Evolutionary conservation across 2,888 invertebrate genomes (phyloP).

Genomic region (Dryomyza anilis): DNA sequence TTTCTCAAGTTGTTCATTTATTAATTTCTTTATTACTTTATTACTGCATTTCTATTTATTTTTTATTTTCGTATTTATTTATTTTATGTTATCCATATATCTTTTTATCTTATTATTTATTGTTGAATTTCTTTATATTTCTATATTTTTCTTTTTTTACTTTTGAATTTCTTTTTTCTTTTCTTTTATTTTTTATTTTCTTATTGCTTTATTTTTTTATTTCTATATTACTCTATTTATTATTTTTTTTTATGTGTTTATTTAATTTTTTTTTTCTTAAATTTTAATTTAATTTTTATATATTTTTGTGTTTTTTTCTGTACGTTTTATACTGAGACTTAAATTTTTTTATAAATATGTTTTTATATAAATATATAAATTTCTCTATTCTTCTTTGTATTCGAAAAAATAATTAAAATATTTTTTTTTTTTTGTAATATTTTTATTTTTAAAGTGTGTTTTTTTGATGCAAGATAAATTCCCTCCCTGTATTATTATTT

Average conservation of each 20-base stretch:
- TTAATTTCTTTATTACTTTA: too few species aligned
- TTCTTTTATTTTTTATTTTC: background rate
- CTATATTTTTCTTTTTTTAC: background rate
- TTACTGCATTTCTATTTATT: too few species aligned
- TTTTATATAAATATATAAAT: too few species aligned
- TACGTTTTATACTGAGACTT: background rate
- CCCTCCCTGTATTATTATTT: too few species aligned
- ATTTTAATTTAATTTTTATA: slow-evolving; percentile 3
- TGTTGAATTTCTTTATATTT: slow-evolving; percentile 1
- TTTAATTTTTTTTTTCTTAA: background rate
- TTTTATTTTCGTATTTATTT: too few species aligned
- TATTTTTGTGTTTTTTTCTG: background rate
- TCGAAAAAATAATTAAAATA: too few species aligned
- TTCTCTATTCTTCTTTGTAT: too few species aligned
- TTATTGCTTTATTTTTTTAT: background rate
- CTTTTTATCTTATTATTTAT: slow-evolving; percentile 1
- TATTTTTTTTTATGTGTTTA: background rate
- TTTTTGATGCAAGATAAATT: too few species aligned
- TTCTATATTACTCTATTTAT: slow-evolving; percentile 7
- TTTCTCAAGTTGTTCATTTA: too few species aligned
- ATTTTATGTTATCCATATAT: slow-evolving; percentile 1
- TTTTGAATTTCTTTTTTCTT: slow-evolving; percentile 5
- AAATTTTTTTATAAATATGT: background rate
- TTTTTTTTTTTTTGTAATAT: too few species aligned
- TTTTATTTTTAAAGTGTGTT: too few species aligned